Evolutionary conservation across 2,113 vertebrate genomes (phyloP).

Genomic region (Sporophila hypoxantha): DNA sequence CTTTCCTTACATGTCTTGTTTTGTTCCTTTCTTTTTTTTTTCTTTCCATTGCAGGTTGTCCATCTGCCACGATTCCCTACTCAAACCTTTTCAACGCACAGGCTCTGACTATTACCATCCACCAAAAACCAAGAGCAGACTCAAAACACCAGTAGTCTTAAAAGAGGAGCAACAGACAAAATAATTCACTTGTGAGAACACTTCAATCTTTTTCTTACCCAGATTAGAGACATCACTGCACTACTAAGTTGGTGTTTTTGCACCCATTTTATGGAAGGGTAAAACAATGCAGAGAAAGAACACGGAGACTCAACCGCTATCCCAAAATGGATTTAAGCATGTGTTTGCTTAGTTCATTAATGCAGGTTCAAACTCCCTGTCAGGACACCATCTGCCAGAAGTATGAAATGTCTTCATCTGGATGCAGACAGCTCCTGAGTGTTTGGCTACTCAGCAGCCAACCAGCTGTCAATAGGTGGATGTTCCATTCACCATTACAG

Average conservation of each 20-base stretch:
- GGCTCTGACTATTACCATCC: background rate
- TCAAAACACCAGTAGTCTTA: background rate
- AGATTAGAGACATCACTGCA: background rate
- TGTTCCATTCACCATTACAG: background rate
- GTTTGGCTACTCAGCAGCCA: background rate
- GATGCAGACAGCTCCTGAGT: background rate
- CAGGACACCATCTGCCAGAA: background rate
- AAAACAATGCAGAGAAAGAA: background rate
- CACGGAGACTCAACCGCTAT: background rate
- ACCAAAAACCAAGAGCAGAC: background rate
- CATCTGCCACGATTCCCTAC: background rate
- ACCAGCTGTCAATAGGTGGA: background rate
- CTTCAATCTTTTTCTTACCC: background rate
- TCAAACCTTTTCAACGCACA: background rate
- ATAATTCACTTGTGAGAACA: background rate
- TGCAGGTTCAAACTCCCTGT: background rate
- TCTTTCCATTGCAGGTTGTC: background rate
- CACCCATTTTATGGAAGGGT: background rate
- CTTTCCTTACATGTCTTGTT: background rate
- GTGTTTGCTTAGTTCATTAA: slow-evolving; percentile 5
- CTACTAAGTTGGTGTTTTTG: background rate
- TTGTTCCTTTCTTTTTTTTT: background rate
- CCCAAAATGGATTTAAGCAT: background rate
- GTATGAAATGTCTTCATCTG: background rate
- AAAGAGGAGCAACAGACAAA: background rate